Base-by-base conservation (phyloP, 2,888 invertebrate species). In the Chironomus riparius region DNA sequence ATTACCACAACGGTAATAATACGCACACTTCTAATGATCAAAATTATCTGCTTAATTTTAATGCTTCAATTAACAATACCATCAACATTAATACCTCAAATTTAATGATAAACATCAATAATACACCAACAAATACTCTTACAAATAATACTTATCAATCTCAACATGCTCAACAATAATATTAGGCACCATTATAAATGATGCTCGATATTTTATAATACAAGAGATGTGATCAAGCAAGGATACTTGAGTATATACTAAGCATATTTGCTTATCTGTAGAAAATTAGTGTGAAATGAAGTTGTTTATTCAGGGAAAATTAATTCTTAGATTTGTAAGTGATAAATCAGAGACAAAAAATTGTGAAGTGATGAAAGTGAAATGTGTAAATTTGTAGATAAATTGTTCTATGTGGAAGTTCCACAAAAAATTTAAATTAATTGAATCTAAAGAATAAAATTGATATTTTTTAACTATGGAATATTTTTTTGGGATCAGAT, bases 1-100 rank as follows among this genome's bases (percentile, higher is more conserved):
- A 38, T 38, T 38, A 38, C 38, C 38, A 38, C 7, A 38, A 38
- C 10, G 38, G 38, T n/a, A 70, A 50, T 48, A 22, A 1, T 7
- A 18, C 56, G 18, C n/a, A 56, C 56, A 22, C 21, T 2, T 13
- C 28, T 7, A 38, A 28, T 18, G 62, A 62, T 18, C 62, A 61
- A 38, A 72, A 38, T 62, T 71, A 71, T 71, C 71, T 71, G 12
- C 71, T 72, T 15, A 72, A 72, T 28, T 72, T 71, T 22, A 71
- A 71, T 56, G 50, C 50, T 13, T 47, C 71, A 56, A 50, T 71
- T 24, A 62, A 62, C 15, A 72, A 72, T 50, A 62, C 72, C 61
- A 72, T 62, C 72, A 72, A 72, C 72, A 72, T 72, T 28, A 72
- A 72, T 72, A 72, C 72, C 72, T 72, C 72, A 61, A 61, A 72